A percentile compares a stretch with the other conserved stretches of the same genome.
Conservation (phyloP, 1,140 invertebrate species). For the Heterodera carotae region DNA sequence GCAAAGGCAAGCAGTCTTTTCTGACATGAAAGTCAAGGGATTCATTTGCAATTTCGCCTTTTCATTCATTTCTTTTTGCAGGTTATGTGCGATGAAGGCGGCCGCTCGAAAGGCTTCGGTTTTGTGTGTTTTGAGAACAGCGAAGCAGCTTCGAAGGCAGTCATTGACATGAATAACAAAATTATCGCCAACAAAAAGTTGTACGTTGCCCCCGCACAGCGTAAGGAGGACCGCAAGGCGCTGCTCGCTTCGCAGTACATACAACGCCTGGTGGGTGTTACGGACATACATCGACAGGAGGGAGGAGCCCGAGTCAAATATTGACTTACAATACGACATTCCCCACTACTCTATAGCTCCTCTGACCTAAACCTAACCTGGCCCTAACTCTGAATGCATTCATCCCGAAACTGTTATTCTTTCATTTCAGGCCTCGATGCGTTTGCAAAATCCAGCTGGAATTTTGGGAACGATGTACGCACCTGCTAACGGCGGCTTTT, state of each 20-base stretch:
- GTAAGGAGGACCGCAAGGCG: constrained; percentile 91
- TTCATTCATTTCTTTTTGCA: constrained; percentile 58
- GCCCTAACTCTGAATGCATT: too few relatives aligned
- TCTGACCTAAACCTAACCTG: too few relatives aligned
- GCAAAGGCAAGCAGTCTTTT: constrained; percentile 75
- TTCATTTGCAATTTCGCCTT: too few relatives aligned
- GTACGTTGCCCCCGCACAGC: constrained; percentile 95
- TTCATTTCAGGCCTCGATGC: constrained; percentile 75
- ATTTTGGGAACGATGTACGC: constrained; percentile 75
- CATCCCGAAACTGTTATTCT: neutral
- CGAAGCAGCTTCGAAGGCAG: constrained; percentile 97
- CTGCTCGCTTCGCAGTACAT: constrained; percentile 96
- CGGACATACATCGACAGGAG: too few relatives aligned
- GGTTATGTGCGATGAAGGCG: constrained; percentile 86
- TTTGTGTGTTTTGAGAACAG: constrained; percentile 99
- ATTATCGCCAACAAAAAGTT: constrained; percentile 93
- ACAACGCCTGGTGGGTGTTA: constrained; percentile 76
- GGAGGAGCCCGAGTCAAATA: too few relatives aligned
- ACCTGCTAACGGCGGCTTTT: constrained; percentile 81
- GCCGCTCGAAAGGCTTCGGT: constrained; percentile 87
- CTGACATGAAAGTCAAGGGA: neutral
- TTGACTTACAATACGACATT: too few relatives aligned
- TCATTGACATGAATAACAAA: constrained; percentile 86
- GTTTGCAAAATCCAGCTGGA: constrained; percentile 75
- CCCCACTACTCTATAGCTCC: too few relatives aligned